Percentiles rank a stretch among this genome's conserved stretches.
Evolutionary conservation across 2,888 invertebrate species (phyloP).

Genomic region (Aelia acuminata): DNA sequence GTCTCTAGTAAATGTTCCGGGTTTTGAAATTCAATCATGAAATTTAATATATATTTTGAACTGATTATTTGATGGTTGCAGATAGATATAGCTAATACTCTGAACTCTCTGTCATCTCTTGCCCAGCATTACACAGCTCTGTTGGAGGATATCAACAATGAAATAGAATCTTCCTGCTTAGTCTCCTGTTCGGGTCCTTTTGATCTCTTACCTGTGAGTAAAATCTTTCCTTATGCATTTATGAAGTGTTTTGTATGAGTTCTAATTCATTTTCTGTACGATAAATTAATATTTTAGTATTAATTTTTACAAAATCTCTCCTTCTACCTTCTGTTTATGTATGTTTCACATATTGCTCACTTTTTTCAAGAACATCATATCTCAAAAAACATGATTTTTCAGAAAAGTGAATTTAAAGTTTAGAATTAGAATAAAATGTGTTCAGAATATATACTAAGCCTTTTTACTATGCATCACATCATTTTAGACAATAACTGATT

Average conservation of each 20-base stretch:
- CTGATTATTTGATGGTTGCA: constrained; percentile 59
- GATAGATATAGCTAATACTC: constrained; percentile 64
- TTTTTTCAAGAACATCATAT: too few species aligned
- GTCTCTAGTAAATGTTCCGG: not conserved
- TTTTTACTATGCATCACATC: too few species aligned
- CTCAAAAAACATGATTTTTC: too few species aligned
- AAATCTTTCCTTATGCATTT: not conserved
- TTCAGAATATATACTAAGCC: too few species aligned
- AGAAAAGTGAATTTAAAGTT: too few species aligned
- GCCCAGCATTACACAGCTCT: constrained; percentile 65
- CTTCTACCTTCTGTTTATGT: too few species aligned
- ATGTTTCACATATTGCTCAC: too few species aligned
- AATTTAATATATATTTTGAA: not conserved
- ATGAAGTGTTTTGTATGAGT: not conserved
- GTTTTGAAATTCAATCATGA: not conserved
- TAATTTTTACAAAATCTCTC: not conserved
- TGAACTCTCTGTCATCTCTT: constrained; percentile 64
- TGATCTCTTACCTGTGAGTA: constrained; percentile 66
- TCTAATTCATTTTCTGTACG: not conserved
- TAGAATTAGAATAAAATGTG: too few species aligned
- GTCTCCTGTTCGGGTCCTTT: constrained; percentile 65
- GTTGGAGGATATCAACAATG: constrained; percentile 64
- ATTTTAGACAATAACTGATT: too few species aligned
- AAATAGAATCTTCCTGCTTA: constrained; percentile 59
- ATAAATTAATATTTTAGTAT: not conserved